Evolutionary conservation across 2,797 vertebrate species (phyloP).

Genomic region (Cheirogaleus major): DNA sequence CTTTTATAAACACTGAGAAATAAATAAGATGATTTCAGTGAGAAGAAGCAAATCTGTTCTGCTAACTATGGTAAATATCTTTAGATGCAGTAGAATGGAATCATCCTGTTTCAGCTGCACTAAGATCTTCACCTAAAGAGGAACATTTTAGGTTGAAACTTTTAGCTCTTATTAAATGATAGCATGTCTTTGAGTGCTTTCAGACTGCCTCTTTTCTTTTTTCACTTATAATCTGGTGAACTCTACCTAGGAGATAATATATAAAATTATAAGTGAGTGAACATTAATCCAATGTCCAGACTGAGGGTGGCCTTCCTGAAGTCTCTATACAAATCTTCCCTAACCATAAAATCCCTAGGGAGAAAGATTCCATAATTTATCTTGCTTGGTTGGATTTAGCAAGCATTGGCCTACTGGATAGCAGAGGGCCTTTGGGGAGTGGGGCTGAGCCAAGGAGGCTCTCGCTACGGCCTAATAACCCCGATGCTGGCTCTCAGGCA

Average conservation of each 20-base stretch:
- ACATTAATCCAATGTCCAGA: neutral
- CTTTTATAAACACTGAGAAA: conserved; percentile 39
- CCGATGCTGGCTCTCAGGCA: neutral
- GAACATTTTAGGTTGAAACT: neutral
- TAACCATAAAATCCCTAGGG: neutral
- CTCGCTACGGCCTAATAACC: conserved; percentile 50
- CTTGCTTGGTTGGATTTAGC: neutral
- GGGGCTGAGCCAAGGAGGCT: conserved; percentile 1
- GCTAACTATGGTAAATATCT: neutral
- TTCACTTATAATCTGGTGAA: neutral
- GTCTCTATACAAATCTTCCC: neutral
- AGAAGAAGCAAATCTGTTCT: neutral
- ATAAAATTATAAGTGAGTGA: neutral
- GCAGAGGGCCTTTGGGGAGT: conserved; percentile 10
- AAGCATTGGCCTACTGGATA: neutral
- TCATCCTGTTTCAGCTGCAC: neutral
- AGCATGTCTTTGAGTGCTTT: neutral
- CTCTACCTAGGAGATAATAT: neutral
- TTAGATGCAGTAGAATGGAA: neutral
- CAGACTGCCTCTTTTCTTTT: neutral
- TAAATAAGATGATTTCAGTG: neutral
- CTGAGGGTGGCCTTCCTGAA: neutral
- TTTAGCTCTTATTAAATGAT: neutral
- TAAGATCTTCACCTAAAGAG: conserved; percentile 4
- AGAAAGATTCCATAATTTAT: neutral